A percentile compares a stretch with the other conserved stretches of the same genome.
These are phyloP conservation scores for Pipistrellus pygmaeus DNA, from an alignment of 2,797 vertebrate genomes.

Conservation along the genomic window DNA sequence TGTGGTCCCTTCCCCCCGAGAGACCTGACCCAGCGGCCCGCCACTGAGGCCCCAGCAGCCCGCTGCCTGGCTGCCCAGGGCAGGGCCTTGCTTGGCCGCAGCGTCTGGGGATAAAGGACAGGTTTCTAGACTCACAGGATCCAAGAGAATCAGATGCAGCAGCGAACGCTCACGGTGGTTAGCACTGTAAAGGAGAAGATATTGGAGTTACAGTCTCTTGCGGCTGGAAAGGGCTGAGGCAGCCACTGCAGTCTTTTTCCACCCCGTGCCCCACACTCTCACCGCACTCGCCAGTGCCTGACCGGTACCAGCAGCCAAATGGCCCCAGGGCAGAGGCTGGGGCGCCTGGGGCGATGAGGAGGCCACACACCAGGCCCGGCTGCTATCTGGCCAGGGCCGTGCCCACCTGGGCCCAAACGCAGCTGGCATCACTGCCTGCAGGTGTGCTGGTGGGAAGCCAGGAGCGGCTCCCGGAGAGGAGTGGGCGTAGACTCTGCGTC, in stretches of 20 bases:
- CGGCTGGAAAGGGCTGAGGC: neutral
- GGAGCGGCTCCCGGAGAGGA: neutral
- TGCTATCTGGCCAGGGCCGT: neutral
- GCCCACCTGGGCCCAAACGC: neutral
- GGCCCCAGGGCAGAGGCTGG: neutral
- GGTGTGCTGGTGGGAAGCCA: neutral
- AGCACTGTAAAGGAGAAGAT: neutral
- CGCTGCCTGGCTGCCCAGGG: neutral
- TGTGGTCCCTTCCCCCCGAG: neutral
- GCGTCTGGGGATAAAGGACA: neutral
- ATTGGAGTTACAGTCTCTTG: neutral
- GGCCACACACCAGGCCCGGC: neutral
- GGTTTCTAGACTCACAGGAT: neutral
- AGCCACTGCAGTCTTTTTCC: neutral
- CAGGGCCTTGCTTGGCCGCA: neutral
- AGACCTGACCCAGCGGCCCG: neutral
- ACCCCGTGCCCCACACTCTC: fast-evolving
- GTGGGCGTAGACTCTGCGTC: neutral
- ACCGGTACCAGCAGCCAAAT: neutral
- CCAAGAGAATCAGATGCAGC: neutral
- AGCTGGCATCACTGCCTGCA: neutral
- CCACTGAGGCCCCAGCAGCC: neutral
- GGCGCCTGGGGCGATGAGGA: neutral
- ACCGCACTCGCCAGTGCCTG: neutral
- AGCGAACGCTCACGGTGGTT: neutral